phyloP scores from a whole-genome alignment of 1,140 invertebrate genomes.

The Anastatus disparis region DNA sequence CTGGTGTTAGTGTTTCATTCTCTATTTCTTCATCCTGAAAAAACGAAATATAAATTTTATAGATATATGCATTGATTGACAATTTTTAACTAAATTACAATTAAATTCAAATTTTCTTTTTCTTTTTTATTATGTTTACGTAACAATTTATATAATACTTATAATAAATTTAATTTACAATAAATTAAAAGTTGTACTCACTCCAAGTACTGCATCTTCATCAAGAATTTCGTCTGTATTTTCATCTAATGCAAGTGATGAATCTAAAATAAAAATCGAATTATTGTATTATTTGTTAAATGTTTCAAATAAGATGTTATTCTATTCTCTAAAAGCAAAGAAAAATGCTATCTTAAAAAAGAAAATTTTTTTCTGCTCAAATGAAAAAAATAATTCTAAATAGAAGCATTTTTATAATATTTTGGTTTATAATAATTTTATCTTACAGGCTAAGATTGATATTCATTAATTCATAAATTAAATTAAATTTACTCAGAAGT shows the following conservation, averaged over 20 bases:
- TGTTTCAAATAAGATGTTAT: too few species aligned
- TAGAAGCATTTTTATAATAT: too few species aligned
- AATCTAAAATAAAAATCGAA: conserved; percentile 50
- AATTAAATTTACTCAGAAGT: too few species aligned
- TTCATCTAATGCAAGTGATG: conserved; percentile 62
- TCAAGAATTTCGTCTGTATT: conserved; percentile 66
- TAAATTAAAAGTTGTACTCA: conserved; percentile 46
- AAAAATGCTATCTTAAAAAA: too few species aligned
- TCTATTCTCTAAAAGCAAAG: too few species aligned
- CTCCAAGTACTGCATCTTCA: conserved; percentile 67
- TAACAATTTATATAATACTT: not conserved
- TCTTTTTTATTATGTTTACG: too few species aligned
- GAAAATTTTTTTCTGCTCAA: too few species aligned
- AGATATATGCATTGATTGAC: not conserved
- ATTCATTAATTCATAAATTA: conserved; percentile 18
- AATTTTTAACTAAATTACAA: too few species aligned
- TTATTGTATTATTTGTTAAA: too few species aligned
- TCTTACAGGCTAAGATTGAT: not conserved
- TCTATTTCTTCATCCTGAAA: conserved; percentile 64
- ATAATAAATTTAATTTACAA: not conserved
- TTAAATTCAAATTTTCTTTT: too few species aligned
- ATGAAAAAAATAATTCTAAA: not conserved
- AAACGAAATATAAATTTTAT: conserved; percentile 7
- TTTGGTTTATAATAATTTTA: not conserved
- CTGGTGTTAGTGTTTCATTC: conserved; percentile 60